Conservation (phyloP, 1,140 invertebrate genomes). For the Anadara kagoshimensis region DNA sequence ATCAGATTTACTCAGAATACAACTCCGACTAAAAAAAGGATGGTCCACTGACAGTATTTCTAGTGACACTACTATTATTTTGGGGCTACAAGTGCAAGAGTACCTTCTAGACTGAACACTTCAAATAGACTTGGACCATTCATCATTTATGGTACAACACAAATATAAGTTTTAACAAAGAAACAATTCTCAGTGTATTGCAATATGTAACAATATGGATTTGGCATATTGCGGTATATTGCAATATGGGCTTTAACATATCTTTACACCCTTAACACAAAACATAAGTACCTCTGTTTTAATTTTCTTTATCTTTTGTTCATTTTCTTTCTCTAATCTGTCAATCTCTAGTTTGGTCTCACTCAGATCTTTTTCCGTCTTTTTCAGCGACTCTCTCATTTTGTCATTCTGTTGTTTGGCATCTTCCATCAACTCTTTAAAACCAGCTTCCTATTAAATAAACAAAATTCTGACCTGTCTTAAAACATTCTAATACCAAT, state of each 20-base stretch:
- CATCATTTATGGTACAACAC: no score
- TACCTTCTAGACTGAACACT: no score
- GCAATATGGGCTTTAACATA: background rate
- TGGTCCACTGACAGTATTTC: no score
- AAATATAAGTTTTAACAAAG: no score
- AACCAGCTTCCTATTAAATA: conserved; percentile 31
- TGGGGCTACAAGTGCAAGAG: no score
- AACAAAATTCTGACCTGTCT: background rate
- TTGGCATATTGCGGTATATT: no score
- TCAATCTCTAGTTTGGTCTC: conserved; percentile 16
- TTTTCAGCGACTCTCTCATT: conserved; percentile 15
- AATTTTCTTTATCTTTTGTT: conserved; percentile 26
- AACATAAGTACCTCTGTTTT: conserved; percentile 32
- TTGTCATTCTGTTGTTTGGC: conserved; percentile 28
- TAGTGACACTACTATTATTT: no score
- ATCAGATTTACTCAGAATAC: no score
- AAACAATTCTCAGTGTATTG: no score
- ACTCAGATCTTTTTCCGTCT: conserved; percentile 11
- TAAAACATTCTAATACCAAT: background rate
- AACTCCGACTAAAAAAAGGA: no score
- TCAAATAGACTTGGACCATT: no score
- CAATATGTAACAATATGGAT: no score
- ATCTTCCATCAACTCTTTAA: conserved; percentile 31
- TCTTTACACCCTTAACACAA: background rate
- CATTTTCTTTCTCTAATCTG: conserved; percentile 13